Base-by-base conservation (phyloP, 2,888 invertebrate genomes). In the Junonia oenone region DNA sequence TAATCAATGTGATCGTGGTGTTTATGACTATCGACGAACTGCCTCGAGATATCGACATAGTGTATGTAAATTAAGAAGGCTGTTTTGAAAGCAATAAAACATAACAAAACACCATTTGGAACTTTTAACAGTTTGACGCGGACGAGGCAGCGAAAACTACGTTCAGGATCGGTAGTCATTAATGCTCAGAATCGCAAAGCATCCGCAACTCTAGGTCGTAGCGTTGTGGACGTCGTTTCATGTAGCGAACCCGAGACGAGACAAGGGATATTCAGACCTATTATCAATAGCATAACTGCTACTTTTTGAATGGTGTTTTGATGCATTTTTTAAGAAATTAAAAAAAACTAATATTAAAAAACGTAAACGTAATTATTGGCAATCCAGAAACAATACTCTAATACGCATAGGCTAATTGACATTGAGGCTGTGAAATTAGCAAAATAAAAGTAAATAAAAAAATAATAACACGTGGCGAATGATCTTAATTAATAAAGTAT, bases 391-490 rank as follows among this genome's bases (percentile, higher is more conserved):
- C 88, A 89, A 85, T 89, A 90, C 88, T 85, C 79, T 88, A 81
- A 83, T 87, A 87, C 79, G 86, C 85, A 89, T 91, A 91, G 91
- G 90, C 90, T 91, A 90, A 90, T 89, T 87, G 80, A 87, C 83
- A 85, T 83, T 83, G 86, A 82, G 90, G 90, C 90, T 91, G 91
- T 90, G 90, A 91, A 83, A 87, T 89, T 90, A 90, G 90, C 90
- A 87, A 89, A 89, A 80, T 81, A 79, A 79, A 75, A 79, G 76
- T 74, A 78, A 78, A 51, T n/a, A n/a, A n/a, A n/a, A n/a, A n/a
- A n/a, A n/a, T n/a, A 22, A 75, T 69, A 71, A 76, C 81, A 79
- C 75, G 83, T 81, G 84, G 79, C 81, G 81, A 80, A 83, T 76
- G 83, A 83, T 81, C 81, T 78, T 80, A 77, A 79, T 78, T 75